Conservation (phyloP, 2,113 vertebrate genomes). For the Saccopteryx bilineata region DNA sequence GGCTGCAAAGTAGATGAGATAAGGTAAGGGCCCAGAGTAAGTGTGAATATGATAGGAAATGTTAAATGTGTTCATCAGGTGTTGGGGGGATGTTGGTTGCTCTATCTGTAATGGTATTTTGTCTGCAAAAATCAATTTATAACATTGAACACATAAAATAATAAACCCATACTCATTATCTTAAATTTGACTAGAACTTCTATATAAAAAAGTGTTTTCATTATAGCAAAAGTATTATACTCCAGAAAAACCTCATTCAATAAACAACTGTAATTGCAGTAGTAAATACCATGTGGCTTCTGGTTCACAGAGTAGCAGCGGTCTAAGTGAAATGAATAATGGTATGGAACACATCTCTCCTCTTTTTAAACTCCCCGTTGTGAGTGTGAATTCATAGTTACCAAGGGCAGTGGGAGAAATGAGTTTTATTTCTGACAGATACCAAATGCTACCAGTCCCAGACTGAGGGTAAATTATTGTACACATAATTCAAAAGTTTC, state of each 20-base stretch:
- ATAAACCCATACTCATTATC: background rate
- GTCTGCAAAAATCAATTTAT: background rate
- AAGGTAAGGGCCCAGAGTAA: background rate
- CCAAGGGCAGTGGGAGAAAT: background rate
- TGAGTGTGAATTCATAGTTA: background rate
- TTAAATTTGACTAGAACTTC: background rate
- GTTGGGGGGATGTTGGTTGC: background rate
- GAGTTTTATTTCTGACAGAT: background rate
- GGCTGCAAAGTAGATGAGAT: background rate
- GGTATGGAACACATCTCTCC: background rate
- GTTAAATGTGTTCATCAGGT: background rate
- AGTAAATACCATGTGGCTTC: background rate
- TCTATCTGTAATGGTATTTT: background rate
- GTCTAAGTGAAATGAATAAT: background rate
- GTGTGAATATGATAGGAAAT: background rate
- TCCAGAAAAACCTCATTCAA: background rate
- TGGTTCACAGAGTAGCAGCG: background rate
- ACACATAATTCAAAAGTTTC: background rate
- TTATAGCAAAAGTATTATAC: background rate
- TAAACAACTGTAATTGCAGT: background rate
- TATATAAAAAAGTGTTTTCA: background rate
- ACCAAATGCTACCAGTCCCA: background rate
- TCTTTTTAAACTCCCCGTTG: background rate
- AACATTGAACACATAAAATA: background rate
- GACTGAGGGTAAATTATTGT: background rate